Base-by-base conservation (phyloP, 2,113 vertebrate species). In the Dicaeum eximium region DNA sequence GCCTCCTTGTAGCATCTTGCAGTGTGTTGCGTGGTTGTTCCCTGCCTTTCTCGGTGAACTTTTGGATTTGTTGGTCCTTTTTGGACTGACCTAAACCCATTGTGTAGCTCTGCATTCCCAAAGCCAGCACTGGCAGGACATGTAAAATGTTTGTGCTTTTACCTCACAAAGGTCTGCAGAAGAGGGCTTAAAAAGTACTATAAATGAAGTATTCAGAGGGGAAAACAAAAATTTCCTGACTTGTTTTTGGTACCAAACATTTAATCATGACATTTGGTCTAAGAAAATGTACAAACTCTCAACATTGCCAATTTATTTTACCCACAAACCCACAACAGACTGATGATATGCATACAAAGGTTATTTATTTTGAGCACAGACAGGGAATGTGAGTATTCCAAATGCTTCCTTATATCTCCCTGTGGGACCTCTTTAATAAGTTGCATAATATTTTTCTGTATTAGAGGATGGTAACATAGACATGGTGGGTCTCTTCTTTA, bases 191-290 rank as follows among this genome's bases (percentile, higher is more conserved):
- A 80, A 86, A 25, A 21, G 3, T 96, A 60, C 95, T 96, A 93
- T 96, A 97, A 97, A 97, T 95, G 92, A 97, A 96, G 73, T 94
- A 97, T 94, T 97, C 92, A 27, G 80, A 71, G 42, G 93, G 96
- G 95, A 97, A 97, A 97, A 91, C 87, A 96, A 94, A 95, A 93
- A 95, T 89, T 96, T 94, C 95, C 97, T 95, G 92, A 58, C 86
- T 96, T 98, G 95, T 96, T 98, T 94, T 97, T 97, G 89, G 96
- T 96, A 97, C 80, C 86, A 66, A 91, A 58, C 91, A 86, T 93
- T 92, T 94, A 72, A 66, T 96, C 94, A 85, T 97, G 92, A 95
- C 92, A 86, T 94, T 97, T 95, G 72, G 97, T 96, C 95, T 95
- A 92, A 95, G 96, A 96, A 98, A 97, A 95, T 69, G 67, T 90